Percentiles rank a stretch among this genome's conserved stretches.
These are phyloP conservation scores for Brachionus paranguensis DNA, from an alignment of 1,140 invertebrate species.

Conservation along the genomic window DNA sequence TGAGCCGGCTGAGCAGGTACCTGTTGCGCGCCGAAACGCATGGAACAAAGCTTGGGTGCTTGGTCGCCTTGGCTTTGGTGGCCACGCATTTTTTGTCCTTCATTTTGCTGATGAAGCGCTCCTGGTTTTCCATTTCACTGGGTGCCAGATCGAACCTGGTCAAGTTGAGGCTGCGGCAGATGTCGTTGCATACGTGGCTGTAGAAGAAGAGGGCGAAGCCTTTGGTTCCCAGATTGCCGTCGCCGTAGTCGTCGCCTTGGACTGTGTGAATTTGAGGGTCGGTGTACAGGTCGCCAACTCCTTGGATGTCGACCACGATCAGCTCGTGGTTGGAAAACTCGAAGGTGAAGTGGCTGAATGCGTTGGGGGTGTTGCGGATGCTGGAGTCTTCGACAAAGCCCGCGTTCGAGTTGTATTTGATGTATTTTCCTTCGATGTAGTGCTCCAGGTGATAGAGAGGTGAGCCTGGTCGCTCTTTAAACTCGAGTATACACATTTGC, in stretches of 20 bases:
- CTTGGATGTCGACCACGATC: conserved; percentile 64
- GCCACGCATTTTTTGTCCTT: neutral
- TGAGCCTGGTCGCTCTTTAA: conserved; percentile 48
- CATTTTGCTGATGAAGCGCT: neutral
- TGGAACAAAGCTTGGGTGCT: neutral
- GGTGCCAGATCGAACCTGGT: conserved; percentile 59
- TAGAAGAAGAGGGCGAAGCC: conserved; percentile 64
- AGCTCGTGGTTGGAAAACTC: conserved; percentile 61
- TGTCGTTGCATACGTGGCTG: conserved; percentile 61
- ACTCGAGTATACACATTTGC: conserved; percentile 62
- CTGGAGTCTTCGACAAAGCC: conserved; percentile 60
- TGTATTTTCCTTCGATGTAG: conserved; percentile 61
- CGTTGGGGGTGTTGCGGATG: conserved; percentile 58
- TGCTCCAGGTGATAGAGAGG: conserved; percentile 62
- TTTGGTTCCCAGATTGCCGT: conserved; percentile 61
- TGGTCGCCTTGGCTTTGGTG: neutral
- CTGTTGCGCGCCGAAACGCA: neutral
- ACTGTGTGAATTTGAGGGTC: conserved; percentile 63
- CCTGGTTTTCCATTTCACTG: neutral
- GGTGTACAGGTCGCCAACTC: conserved; percentile 63
- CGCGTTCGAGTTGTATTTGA: conserved; percentile 64
- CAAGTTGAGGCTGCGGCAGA: conserved; percentile 59
- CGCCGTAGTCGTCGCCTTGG: conserved; percentile 46
- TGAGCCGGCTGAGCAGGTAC: neutral
- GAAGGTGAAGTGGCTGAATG: conserved; percentile 64